Evolutionary conservation across 1,140 invertebrate species (phyloP).

Genomic region (Protaetia brevitarsis): DNA sequence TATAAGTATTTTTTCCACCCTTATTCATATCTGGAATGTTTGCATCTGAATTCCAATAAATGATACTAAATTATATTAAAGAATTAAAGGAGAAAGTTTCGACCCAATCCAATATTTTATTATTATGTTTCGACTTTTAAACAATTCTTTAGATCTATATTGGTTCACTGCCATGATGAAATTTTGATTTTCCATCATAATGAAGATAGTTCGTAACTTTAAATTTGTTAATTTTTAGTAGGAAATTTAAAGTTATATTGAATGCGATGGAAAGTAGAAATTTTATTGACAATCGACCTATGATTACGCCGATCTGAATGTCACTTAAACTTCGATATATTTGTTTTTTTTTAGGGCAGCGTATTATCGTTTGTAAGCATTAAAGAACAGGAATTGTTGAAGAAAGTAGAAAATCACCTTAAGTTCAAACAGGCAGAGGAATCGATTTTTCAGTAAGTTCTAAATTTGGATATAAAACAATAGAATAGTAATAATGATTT

Average conservation of each 20-base stretch:
- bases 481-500: too few relatives aligned
- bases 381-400: slow-evolving; percentile 72
- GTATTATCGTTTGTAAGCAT: slow-evolving; percentile 91
- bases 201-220: too few relatives aligned
- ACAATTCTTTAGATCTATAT: background rate
- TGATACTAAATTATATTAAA: background rate
- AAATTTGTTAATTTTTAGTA: too few relatives aligned
- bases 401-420: slow-evolving; percentile 75
- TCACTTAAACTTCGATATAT: too few relatives aligned
- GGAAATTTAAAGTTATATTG: too few relatives aligned
- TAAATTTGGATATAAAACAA: background rate
- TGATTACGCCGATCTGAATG: too few relatives aligned
- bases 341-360: slow-evolving; percentile 66
- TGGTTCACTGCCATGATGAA: too few relatives aligned
- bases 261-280: too few relatives aligned
- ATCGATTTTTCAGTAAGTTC: slow-evolving; percentile 51
- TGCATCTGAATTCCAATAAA: background rate
- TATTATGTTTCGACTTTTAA: slow-evolving; percentile 27
- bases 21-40: background rate
- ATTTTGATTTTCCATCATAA: too few relatives aligned
- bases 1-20: background rate
- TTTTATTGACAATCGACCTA: too few relatives aligned
- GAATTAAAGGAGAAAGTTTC: background rate
- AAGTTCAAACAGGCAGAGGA: slow-evolving; percentile 57
- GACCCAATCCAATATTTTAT: background rate